Evolutionary conservation across 2,113 vertebrate genomes (phyloP), one percentile per base, ranked within the genome.

Genomic region (Cynopterus brachyotis): DNA sequence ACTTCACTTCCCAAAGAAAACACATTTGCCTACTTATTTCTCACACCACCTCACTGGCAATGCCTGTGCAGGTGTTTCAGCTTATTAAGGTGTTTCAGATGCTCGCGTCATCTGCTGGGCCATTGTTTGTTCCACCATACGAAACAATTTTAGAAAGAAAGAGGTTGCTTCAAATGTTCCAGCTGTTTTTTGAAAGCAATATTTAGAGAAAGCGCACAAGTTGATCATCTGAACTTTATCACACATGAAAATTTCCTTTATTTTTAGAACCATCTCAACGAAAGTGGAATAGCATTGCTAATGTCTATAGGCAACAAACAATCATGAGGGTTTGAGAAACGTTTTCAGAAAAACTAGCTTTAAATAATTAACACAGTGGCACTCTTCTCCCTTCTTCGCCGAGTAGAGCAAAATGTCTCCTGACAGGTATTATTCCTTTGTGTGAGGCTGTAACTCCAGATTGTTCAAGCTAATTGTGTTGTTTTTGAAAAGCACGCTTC

Each of bases 301-400:
- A 81, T 47, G 37, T 88, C 69, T 66, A 67, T 0, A 35, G 72
- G 84, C 47, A 84, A 75, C 73, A 67, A 57, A 78, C 10, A 40
- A 91, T 72, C 88, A 60, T 30, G 28, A 67, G 72, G 60, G 42
- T 62, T 80, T 93, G 35, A 81, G 90, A 78, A 88, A 78, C 70
- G 84, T 91, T 89, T 93, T 92, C 22, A 79, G 93, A 64, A 94
- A 94, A 94, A 96, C 30, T 40, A 57, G 35, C 50, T 91, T 96
- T 97, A 96, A 97, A 97, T 96, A 94, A 97, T 96, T 95, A 95
- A 96, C 37, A 32, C 57, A n/a, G 22, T 15, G 35, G 72, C 20
- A 35, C 45, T 92, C n/a, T 45, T 19, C 47, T 32, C 95, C 35
- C 28, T 72, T 80, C 80, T 93, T 86, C 15, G 26, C n/a, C 66